Evolutionary conservation across 1,140 invertebrate genomes (phyloP).

Genomic region (Saccostrea glomerata): DNA sequence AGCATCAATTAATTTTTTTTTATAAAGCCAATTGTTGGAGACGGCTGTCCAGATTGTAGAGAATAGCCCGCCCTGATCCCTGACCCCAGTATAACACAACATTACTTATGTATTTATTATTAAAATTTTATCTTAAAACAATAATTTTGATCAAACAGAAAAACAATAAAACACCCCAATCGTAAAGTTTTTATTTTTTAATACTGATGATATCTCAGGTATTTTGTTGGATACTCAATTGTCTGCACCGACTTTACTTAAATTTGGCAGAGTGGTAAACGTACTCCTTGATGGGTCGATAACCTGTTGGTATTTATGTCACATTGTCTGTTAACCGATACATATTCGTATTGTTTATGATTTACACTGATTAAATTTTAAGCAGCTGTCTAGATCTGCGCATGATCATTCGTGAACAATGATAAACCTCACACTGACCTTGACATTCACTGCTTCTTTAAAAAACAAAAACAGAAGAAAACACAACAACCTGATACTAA

Average conservation of each 20-base stretch:
- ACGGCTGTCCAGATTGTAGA: not conserved
- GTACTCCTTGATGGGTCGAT: not conserved
- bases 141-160: slow-evolving; percentile 19
- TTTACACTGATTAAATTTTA: not conserved
- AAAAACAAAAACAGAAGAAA: too few relatives aligned
- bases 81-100: slow-evolving; percentile 10
- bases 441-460: too few relatives aligned
- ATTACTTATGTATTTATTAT: slow-evolving; percentile 27
- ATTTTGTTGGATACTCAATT: not conserved
- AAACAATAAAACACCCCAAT: slow-evolving; percentile 3
- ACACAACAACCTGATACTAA: too few relatives aligned
- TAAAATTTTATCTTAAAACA: slow-evolving; percentile 36
- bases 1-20: slow-evolving; percentile 8
- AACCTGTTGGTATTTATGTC: slow-evolving; percentile 8
- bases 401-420: too few relatives aligned
- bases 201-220: not conserved
- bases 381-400: too few relatives aligned
- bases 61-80: not conserved
- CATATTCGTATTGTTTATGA: slow-evolving; percentile 23
- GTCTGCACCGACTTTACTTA: slow-evolving; percentile 11
- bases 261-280: slow-evolving; percentile 14
- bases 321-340: slow-evolving; percentile 10
- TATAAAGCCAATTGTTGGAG: not conserved
- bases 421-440: too few relatives aligned
- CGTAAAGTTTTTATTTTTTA: slow-evolving; percentile 37